phyloP scores from a whole-genome alignment of 2,797 vertebrate species.

The Sebastes kiyomatsui region DNA sequence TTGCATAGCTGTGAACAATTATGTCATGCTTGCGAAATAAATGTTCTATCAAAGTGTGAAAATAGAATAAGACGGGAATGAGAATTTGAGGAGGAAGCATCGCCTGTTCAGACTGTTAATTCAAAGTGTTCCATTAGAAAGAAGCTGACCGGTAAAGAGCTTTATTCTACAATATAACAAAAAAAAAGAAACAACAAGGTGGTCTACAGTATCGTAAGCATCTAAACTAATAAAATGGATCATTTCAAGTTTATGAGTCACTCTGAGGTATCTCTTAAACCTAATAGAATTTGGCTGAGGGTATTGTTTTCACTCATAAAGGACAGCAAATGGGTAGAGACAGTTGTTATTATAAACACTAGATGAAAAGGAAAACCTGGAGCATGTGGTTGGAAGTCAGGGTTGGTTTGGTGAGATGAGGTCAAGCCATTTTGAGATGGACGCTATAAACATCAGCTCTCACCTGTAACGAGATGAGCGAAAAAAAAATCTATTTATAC shows the following conservation, averaged over 20 bases:
- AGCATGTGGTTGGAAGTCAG: neutral
- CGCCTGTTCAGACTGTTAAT: neutral
- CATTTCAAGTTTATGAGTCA: conserved; percentile 6
- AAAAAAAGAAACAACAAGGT: neutral
- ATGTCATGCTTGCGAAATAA: neutral
- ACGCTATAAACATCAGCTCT: neutral
- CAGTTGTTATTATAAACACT: neutral
- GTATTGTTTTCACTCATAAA: conserved; percentile 13
- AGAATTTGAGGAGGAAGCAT: neutral
- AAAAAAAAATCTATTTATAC: neutral
- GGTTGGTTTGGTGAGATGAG: neutral
- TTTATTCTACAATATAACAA: neutral
- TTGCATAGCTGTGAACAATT: neutral
- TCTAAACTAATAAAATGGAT: conserved; percentile 3
- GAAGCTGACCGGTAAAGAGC: neutral
- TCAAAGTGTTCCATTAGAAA: neutral
- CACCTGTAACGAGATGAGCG: neutral
- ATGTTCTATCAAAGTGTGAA: neutral
- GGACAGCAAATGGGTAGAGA: neutral
- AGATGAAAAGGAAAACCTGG: neutral
- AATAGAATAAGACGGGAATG: neutral
- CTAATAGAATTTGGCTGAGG: neutral
- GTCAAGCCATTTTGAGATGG: neutral
- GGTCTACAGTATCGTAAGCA: neutral
- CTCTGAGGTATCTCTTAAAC: neutral